phyloP scores from a whole-genome alignment of 2,888 invertebrate genomes.

The Nephrotoma flavescens region DNA sequence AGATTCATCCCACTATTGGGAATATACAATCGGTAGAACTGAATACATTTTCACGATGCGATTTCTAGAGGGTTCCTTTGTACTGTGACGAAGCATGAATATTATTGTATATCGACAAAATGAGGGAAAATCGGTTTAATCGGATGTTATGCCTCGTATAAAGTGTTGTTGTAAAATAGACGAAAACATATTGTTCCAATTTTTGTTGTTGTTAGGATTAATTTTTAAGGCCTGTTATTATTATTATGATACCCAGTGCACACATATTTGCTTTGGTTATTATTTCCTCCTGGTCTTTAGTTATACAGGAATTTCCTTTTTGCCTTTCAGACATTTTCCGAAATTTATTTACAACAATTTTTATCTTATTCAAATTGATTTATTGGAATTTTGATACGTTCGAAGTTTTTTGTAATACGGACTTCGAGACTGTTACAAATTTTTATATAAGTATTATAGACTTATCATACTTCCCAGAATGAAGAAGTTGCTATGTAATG shows the following conservation, averaged over 20 bases:
- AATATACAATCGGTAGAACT: neutral
- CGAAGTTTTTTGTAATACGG: neutral
- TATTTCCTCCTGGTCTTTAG: neutral
- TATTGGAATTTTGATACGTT: neutral
- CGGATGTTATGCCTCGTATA: neutral
- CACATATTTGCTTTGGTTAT: neutral
- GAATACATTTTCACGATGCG: neutral
- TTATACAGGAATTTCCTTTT: neutral
- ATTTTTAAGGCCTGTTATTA: neutral
- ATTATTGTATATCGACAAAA: neutral
- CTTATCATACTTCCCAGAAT: too few species aligned
- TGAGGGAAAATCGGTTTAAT: neutral
- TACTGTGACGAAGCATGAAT: neutral
- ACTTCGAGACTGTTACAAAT: too few species aligned
- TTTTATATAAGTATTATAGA: too few species aligned
- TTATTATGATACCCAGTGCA: neutral
- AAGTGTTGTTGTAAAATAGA: neutral
- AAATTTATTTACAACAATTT: neutral
- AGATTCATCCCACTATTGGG: neutral
- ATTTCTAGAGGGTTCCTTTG: neutral
- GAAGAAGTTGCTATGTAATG: too few species aligned
- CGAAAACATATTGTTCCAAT: neutral
- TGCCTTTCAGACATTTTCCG: neutral
- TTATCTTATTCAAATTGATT: neutral
- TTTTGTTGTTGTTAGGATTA: neutral